phyloP scores from a whole-genome alignment of 2,888 invertebrate species.

The Epicampocera succincta region DNA sequence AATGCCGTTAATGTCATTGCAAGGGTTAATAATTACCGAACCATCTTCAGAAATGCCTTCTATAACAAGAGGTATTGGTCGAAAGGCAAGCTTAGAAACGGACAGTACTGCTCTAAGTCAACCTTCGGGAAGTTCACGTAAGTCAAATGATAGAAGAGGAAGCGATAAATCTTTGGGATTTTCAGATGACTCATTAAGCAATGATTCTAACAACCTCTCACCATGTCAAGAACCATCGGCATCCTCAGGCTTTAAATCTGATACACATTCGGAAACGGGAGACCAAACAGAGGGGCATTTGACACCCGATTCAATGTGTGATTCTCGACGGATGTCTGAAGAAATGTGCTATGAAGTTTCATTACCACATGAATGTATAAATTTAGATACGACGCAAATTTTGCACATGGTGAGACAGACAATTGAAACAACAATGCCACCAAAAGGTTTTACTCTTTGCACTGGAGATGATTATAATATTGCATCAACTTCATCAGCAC shows the following conservation, averaged over 20 bases:
- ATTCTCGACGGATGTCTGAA: constrained; percentile 81
- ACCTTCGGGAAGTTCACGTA: constrained; percentile 64
- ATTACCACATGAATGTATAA: constrained; percentile 90
- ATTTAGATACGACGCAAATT: constrained; percentile 90
- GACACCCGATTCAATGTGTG: constrained; percentile 81
- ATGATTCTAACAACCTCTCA: constrained; percentile 84
- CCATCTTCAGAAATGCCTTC: constrained; percentile 87
- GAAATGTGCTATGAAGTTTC: constrained; percentile 87
- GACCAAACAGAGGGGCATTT: constrained; percentile 82
- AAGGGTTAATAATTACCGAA: constrained; percentile 78
- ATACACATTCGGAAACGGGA: constrained; percentile 83
- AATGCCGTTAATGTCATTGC: constrained; percentile 79
- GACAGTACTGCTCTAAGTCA: constrained; percentile 76
- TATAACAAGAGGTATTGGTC: constrained; percentile 89
- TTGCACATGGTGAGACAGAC: constrained; percentile 90
- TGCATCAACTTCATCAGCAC: constrained; percentile 48
- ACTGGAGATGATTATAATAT: constrained; percentile 77
- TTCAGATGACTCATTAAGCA: constrained; percentile 88
- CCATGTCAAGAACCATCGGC: constrained; percentile 84
- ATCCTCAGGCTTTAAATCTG: constrained; percentile 85
- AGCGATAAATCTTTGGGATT: constrained; percentile 88
- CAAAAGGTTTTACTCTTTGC: constrained; percentile 85
- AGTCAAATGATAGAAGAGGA: constrained; percentile 82
- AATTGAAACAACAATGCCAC: constrained; percentile 90
- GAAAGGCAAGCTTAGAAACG: constrained; percentile 86